phyloP scores from a whole-genome alignment of 2,113 vertebrate species.

The Morone chrysops region DNA sequence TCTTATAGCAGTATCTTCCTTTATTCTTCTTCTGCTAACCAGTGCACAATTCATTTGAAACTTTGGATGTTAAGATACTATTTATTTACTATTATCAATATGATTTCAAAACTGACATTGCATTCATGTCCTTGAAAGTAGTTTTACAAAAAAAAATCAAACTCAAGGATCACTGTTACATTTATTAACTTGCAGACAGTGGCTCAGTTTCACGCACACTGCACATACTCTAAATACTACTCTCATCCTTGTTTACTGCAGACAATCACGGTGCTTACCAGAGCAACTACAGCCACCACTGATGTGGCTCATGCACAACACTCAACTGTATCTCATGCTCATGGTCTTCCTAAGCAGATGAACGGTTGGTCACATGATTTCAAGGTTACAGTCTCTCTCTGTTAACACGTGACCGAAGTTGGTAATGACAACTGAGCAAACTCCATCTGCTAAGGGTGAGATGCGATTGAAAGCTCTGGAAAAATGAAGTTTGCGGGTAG shows the following conservation, averaged over 20 bases:
- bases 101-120: neutral
- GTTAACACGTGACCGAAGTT: neutral
- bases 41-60: neutral
- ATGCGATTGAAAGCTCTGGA: neutral
- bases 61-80: neutral
- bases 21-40: neutral
- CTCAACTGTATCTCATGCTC: neutral
- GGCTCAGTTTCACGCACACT: too few species aligned
- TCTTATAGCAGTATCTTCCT: neutral
- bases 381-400: neutral
- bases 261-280: too few species aligned
- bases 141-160: neutral
- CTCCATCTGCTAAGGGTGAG: neutral
- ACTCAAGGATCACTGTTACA: too few species aligned
- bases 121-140: neutral
- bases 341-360: neutral
- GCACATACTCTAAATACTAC: too few species aligned
- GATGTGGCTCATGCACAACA: too few species aligned
- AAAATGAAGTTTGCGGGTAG: neutral
- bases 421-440: neutral
- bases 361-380: neutral
- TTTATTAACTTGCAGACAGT: too few species aligned
- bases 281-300: neutral
- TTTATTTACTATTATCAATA: neutral
- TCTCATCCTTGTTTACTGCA: too few species aligned